A percentile compares a stretch with the other conserved stretches of the same genome.
These are phyloP conservation scores for Abrostola triplasia DNA, from an alignment of 2,888 invertebrate genomes.

Conservation along the genomic window DNA sequence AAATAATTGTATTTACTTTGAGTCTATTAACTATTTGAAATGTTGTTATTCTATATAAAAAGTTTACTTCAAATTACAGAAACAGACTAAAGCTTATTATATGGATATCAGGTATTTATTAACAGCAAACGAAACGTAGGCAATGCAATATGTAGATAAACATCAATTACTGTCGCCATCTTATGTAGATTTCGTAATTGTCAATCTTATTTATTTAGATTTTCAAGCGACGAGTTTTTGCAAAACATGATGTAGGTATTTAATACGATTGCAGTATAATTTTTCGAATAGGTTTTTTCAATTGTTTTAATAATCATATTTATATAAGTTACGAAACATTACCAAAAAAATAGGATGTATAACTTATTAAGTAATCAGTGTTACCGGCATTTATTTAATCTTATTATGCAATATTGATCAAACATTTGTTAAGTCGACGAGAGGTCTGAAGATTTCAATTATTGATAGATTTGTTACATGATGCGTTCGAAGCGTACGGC, in stretches of 20 bases:
- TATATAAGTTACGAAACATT: slow-evolving; percentile 25
- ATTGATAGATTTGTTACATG: slow-evolving; percentile 52
- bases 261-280: not conserved
- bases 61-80: too few species aligned
- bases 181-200: not conserved
- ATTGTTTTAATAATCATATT: slow-evolving; percentile 12
- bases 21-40: too few species aligned
- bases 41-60: too few species aligned
- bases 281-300: too few species aligned
- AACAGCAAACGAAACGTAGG: not conserved
- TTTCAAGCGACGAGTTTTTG: not conserved
- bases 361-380: slow-evolving; percentile 32
- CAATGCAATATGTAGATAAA: not conserved
- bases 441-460: slow-evolving; percentile 53
- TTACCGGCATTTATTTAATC: slow-evolving; percentile 27
- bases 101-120: too few species aligned
- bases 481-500: slow-evolving; percentile 38
- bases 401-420: slow-evolving; percentile 48
- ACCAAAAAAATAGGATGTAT: slow-evolving; percentile 27
- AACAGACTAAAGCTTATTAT: too few species aligned
- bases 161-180: slow-evolving; percentile 2
- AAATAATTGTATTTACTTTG: too few species aligned
- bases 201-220: not conserved
- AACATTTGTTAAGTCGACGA: slow-evolving; percentile 40
- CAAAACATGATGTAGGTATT: not conserved